These are phyloP conservation scores for Palythoa caribaeorum DNA, from an alignment of 92 coral and sea anemone genomes.

Conservation along the genomic window DNA sequence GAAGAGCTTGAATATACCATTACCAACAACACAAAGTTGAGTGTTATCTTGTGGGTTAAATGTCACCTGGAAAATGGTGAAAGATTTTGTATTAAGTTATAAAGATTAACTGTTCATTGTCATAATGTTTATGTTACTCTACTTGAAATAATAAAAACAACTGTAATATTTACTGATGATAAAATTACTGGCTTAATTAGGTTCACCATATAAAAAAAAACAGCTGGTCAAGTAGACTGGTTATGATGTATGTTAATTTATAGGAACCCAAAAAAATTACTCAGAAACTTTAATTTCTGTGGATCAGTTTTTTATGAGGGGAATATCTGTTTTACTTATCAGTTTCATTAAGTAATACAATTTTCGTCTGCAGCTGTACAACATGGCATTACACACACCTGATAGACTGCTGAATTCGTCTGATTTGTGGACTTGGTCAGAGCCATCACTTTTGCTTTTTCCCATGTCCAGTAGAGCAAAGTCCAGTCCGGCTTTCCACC, in stretches of 20 bases:
- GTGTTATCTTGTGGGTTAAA: conserved; percentile 99
- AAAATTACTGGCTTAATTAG: too few relatives aligned
- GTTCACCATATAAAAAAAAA: too few relatives aligned
- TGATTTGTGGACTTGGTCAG: conserved; percentile 96
- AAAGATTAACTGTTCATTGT: neutral
- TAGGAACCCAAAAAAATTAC: too few relatives aligned
- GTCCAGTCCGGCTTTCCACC: conserved; percentile 99
- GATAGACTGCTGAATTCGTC: conserved; percentile 88
- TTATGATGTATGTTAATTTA: too few relatives aligned
- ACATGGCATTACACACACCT: conserved; percentile 68
- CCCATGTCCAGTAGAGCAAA: conserved; percentile 99
- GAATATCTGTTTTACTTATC: neutral
- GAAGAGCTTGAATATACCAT: conserved; percentile 98
- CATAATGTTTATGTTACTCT: too few relatives aligned
- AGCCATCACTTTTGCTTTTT: conserved; percentile 99
- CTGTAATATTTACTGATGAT: too few relatives aligned
- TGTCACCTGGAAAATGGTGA: conserved; percentile 67
- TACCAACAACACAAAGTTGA: conserved; percentile 98
- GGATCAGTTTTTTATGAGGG: neutral
- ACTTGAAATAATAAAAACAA: too few relatives aligned
- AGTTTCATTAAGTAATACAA: neutral
- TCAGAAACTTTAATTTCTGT: too few relatives aligned
- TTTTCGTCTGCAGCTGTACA: neutral
- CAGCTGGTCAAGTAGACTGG: too few relatives aligned
- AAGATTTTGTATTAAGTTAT: neutral